Base-by-base conservation (phyloP, 2,113 vertebrate genomes). In the Melospiza melodia region DNA sequence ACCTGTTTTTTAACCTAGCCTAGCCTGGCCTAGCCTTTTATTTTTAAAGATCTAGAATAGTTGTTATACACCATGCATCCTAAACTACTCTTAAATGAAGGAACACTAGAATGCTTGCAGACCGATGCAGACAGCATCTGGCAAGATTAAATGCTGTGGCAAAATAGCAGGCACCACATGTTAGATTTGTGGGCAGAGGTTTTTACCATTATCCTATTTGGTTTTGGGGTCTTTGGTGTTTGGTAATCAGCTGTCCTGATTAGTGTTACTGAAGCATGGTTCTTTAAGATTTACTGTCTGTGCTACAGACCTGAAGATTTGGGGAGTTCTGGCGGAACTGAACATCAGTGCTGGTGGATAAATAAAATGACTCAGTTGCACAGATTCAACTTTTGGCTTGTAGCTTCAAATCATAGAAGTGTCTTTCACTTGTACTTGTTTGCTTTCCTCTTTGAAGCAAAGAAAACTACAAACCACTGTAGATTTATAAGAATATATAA, bases 191-290 rank as follows among this genome's bases (percentile, higher is more conserved):
- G 93, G 91, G 55, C 65, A 92, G 75, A 94, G 57, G 48, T 24
- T 96, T 88, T 92, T 78, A 55, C 51, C 76, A 94, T 90, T 92
- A 84, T 84, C 83, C 86, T 89, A 71, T 86, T 94, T 83, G 57
- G 0, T 49, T 81, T 81, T 62, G 15, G 10, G 6, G 30, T 48
- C 48, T 69, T 82, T 51, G 79, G 82, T 85, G 30, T 89, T 92
- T 94, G 92, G 63, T 39, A 39, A 39, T 39, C 68, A 95, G 55
- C 83, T 84, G n/a, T 55, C 30, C 48, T 72, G 81, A 48, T 67
- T 37, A 74, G 22, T 10, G 15, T 89, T 82, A 87, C 62, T 74
- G 74, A 84, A 87, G 43, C 3, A 2, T 6, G 27, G 4, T 28
- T 90, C 51, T 74, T 93, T 46, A 54, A 49, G 22, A 62, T 90